These are phyloP conservation scores for Suillia variegata DNA, from an alignment of 2,888 invertebrate genomes.

Conservation along the genomic window DNA sequence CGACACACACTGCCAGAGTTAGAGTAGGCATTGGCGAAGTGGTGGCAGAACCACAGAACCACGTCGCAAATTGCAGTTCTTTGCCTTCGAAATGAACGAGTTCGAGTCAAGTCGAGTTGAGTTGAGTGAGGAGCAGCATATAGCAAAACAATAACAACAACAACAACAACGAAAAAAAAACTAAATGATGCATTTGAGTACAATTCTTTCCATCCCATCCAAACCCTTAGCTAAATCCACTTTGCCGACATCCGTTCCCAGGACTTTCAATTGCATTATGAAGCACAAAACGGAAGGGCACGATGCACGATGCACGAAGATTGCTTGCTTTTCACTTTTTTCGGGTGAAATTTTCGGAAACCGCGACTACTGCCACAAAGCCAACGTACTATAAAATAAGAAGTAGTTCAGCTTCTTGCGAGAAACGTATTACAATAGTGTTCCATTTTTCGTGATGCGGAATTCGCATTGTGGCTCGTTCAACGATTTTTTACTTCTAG, in stretches of 20 bases:
- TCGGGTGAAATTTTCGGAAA: neutral
- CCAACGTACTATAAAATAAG: too few relatives aligned
- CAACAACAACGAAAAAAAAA: neutral
- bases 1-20: too few relatives aligned
- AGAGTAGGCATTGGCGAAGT: neutral
- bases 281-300: too few relatives aligned
- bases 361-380: slow-evolving; percentile 5
- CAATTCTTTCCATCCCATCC: neutral
- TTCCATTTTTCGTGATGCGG: slow-evolving; percentile 8
- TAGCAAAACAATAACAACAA: too few relatives aligned
- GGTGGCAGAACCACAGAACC: slow-evolving; percentile 26
- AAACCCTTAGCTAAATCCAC: neutral
- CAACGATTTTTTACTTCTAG: too few relatives aligned
- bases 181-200: neutral
- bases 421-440: slow-evolving; percentile 28
- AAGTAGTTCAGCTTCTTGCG: slow-evolving; percentile 30
- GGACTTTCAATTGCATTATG: neutral
- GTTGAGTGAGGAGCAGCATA: too few relatives aligned
- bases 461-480: too few relatives aligned
- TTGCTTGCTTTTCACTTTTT: neutral
- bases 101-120: too few relatives aligned
- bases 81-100: neutral
- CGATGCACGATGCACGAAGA: too few relatives aligned
- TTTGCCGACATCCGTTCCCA: neutral
- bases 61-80: slow-evolving; percentile 27